Percentiles rank a stretch among this genome's conserved stretches.
phyloP scores from a whole-genome alignment of 2,888 invertebrate genomes.

The Exephanes ischioxanthus region DNA sequence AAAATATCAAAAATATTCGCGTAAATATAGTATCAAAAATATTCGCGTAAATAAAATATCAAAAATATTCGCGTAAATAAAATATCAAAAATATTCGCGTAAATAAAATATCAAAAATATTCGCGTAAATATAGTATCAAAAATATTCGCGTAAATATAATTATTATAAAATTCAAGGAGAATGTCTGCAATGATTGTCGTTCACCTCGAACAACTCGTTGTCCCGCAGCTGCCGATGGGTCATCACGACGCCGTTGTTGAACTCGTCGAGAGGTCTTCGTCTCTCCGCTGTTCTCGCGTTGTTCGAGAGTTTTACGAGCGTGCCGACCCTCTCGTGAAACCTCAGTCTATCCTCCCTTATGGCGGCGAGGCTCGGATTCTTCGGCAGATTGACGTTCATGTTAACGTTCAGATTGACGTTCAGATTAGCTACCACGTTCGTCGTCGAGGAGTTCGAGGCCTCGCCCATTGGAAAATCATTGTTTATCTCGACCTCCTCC shows the following conservation, averaged over 20 bases:
- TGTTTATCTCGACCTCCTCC: constrained; percentile 81
- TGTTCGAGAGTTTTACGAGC: constrained; percentile 93
- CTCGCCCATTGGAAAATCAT: constrained; percentile 78
- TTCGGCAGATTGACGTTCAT: constrained; percentile 83
- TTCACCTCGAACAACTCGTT: constrained; percentile 94
- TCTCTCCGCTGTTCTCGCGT: constrained; percentile 94
- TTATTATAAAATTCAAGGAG: neutral
- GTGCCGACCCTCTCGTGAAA: constrained; percentile 96
- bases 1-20: neutral
- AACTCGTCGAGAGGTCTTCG: constrained; percentile 96
- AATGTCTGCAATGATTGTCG: neutral
- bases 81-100: neutral
- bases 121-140: neutral
- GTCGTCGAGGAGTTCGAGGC: constrained; percentile 81
- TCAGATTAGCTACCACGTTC: constrained; percentile 83
- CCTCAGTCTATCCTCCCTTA: constrained; percentile 88
- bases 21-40: neutral
- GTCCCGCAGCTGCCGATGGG: constrained; percentile 93
- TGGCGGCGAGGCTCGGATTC: constrained; percentile 80
- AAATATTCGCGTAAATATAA: neutral
- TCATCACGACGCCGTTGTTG: constrained; percentile 98
- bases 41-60: neutral
- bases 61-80: neutral
- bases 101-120: neutral
- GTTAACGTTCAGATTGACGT: constrained; percentile 84